These are phyloP conservation scores for Emydocephalus ijimae DNA, from an alignment of 2,113 vertebrate species.

Conservation along the genomic window DNA sequence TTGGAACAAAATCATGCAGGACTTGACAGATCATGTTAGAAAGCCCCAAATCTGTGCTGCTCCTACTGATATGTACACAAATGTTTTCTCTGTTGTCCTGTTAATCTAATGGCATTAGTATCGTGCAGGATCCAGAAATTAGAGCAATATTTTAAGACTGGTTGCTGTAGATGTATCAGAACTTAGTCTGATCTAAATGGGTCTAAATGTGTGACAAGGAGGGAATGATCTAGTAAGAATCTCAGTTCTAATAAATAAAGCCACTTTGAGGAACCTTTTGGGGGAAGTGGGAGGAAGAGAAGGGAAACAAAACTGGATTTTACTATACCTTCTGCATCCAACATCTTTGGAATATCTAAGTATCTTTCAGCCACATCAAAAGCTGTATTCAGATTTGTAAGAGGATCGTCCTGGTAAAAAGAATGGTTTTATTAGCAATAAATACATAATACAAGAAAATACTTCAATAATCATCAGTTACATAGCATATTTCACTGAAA, in stretches of 20 bases:
- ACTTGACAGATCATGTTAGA: neutral
- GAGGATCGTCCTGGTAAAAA: slow-evolving; percentile 81
- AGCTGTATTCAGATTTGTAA: slow-evolving; percentile 91
- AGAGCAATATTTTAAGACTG: neutral
- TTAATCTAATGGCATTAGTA: neutral
- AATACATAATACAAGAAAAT: neutral
- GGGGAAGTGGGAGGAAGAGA: neutral
- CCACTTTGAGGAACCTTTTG: slow-evolving; percentile 43
- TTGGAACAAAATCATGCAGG: neutral
- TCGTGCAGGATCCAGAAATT: neutral
- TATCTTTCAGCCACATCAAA: slow-evolving; percentile 94
- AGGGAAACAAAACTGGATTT: slow-evolving; percentile 32
- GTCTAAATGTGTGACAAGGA: neutral
- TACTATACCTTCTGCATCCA: slow-evolving; percentile 90
- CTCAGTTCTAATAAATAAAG: slow-evolving; percentile 39
- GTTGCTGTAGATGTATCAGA: neutral
- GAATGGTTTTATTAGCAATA: slow-evolving; percentile 24
- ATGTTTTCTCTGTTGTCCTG: neutral
- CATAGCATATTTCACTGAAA: neutral
- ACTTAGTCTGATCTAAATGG: neutral
- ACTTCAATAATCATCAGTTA: neutral
- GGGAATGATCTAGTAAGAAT: neutral
- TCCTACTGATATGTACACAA: neutral
- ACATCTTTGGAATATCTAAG: slow-evolving; percentile 93
- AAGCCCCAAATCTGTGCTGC: neutral